Evolutionary conservation across 1,140 invertebrate genomes (phyloP).

Genomic region (Marisa cornuarietis): DNA sequence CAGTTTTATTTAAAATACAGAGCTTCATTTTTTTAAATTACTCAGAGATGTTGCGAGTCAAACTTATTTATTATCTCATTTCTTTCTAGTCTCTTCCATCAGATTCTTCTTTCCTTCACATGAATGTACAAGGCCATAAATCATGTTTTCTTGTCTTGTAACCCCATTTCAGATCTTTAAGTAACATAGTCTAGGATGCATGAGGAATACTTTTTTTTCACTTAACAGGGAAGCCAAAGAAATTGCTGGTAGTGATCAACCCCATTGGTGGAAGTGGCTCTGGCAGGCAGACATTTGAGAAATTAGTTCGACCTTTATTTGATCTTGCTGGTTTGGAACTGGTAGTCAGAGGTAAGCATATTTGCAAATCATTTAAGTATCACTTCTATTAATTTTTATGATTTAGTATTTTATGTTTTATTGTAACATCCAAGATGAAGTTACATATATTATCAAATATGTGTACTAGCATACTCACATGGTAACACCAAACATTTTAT

Average conservation of each 20-base stretch:
- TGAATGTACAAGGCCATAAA: too few relatives aligned
- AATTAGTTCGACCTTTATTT: constrained; percentile 40
- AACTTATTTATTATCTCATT: too few relatives aligned
- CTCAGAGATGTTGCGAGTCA: too few relatives aligned
- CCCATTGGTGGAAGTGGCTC: constrained; percentile 36
- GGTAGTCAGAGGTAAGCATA: constrained; percentile 30
- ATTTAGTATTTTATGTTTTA: not conserved
- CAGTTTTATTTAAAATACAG: too few relatives aligned
- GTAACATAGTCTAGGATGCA: too few relatives aligned
- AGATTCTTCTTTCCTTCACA: too few relatives aligned
- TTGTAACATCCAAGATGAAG: not conserved
- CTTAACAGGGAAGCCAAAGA: constrained; percentile 29
- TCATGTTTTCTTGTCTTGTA: too few relatives aligned
- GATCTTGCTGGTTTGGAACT: constrained; percentile 29
- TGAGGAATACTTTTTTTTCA: not conserved
- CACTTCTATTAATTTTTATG: not conserved
- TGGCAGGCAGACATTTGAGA: constrained; percentile 30
- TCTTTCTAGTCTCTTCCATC: too few relatives aligned
- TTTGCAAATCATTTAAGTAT: not conserved
- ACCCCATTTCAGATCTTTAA: too few relatives aligned
- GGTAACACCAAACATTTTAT: not conserved
- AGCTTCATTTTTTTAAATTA: too few relatives aligned
- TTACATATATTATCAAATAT: not conserved
- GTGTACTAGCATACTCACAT: too few relatives aligned
- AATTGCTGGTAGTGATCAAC: constrained; percentile 37